A percentile compares a stretch with the other conserved stretches of the same genome.
Evolutionary conservation across 2,797 vertebrate species (phyloP).

Genomic region (Luscinia luscinia): DNA sequence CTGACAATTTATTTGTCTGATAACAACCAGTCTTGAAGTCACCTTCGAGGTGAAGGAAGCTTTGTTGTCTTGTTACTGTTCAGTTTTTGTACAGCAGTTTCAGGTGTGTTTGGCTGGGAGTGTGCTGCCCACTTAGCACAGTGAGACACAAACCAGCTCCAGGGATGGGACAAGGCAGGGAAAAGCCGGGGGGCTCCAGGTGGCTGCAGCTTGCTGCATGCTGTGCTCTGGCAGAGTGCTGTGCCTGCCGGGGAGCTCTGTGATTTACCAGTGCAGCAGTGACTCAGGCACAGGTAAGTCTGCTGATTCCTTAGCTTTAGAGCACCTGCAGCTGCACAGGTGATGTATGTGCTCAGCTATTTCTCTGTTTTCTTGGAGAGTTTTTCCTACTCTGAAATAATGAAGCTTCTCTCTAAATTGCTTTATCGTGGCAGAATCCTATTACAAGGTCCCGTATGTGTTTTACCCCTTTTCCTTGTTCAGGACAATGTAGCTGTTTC

Average conservation of each 20-base stretch:
- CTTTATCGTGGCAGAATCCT: background rate
- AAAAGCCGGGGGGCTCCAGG: background rate
- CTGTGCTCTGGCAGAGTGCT: background rate
- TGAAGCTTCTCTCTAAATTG: background rate
- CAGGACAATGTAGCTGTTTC: background rate
- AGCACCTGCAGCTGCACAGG: background rate
- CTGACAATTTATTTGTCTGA: background rate
- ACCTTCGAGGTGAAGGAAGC: background rate
- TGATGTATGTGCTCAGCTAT: background rate
- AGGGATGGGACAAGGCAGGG: background rate
- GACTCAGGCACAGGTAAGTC: background rate
- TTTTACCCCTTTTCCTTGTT: background rate
- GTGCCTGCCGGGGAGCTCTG: fast-evolving
- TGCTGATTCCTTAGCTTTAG: background rate
- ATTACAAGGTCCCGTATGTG: background rate
- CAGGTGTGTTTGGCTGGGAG: background rate
- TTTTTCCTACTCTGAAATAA: background rate
- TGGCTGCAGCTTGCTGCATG: background rate
- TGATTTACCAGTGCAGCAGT: background rate
- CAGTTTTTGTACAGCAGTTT: background rate
- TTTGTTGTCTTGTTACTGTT: background rate
- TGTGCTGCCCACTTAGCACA: background rate
- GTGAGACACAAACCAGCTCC: background rate
- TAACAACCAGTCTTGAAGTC: background rate
- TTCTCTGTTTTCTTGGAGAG: background rate